Percentiles rank a stretch among this genome's conserved stretches.
Conservation (phyloP, 2,888 invertebrate species). For the Molanna angustata region DNA sequence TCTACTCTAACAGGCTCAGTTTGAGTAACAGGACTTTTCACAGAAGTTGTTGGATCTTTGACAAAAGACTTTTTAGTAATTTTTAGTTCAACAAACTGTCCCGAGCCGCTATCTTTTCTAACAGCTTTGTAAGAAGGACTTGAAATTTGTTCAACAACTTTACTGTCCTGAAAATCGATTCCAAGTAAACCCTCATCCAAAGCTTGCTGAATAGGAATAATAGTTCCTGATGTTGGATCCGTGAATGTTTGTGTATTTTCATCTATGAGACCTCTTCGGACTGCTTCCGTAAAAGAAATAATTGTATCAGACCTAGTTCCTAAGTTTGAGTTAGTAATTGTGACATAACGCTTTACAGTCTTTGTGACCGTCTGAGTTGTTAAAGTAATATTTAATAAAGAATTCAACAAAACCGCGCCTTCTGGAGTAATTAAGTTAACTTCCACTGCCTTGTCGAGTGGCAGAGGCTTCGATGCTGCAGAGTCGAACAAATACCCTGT, state of each 20-base stretch:
- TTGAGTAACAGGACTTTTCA: slow-evolving; percentile 16
- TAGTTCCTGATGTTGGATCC: slow-evolving; percentile 70
- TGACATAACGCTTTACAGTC: slow-evolving; percentile 78
- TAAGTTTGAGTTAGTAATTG: slow-evolving; percentile 66
- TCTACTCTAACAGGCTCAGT: slow-evolving; percentile 4
- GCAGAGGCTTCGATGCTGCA: slow-evolving; percentile 66
- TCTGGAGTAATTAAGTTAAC: slow-evolving; percentile 81
- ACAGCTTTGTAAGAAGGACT: slow-evolving; percentile 42
- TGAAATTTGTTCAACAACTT: slow-evolving; percentile 48
- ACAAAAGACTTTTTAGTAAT: slow-evolving; percentile 54
- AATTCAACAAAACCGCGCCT: slow-evolving; percentile 82
- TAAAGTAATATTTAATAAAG: slow-evolving; percentile 81
- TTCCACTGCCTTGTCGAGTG: slow-evolving; percentile 83
- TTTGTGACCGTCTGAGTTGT: slow-evolving; percentile 85
- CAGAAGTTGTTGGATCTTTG: slow-evolving; percentile 43
- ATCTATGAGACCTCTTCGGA: slow-evolving; percentile 75
- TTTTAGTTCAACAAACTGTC: slow-evolving; percentile 53
- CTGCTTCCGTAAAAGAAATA: slow-evolving; percentile 75
- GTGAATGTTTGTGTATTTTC: slow-evolving; percentile 72
- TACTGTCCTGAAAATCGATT: slow-evolving; percentile 56
- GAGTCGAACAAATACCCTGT: slow-evolving; percentile 82
- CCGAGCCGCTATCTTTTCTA: slow-evolving; percentile 47
- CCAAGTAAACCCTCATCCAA: slow-evolving; percentile 69
- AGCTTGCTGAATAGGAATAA: slow-evolving; percentile 74
- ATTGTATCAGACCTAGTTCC: slow-evolving; percentile 56